These are phyloP conservation scores for Phrynocephalus forsythii DNA, from an alignment of 2,797 vertebrate genomes.

Conservation along the genomic window DNA sequence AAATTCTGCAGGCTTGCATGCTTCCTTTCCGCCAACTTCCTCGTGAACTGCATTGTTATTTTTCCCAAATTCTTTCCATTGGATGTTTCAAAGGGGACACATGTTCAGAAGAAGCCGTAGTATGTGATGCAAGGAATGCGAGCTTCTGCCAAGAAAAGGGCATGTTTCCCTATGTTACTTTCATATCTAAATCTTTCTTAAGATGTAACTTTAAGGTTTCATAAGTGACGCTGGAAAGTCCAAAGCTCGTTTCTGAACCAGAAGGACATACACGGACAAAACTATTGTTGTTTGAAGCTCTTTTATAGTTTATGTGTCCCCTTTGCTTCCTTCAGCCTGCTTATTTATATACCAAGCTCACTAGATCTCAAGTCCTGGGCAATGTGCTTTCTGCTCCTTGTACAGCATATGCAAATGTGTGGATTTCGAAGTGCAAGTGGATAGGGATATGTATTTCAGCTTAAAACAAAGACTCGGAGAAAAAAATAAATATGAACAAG, in stretches of 20 bases:
- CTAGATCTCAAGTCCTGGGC: constrained; percentile 75
- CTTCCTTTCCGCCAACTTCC: neutral
- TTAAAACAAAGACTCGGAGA: constrained; percentile 76
- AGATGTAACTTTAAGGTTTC: neutral
- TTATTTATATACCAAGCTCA: constrained; percentile 52
- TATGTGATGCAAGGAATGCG: neutral
- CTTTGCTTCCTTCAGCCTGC: constrained; percentile 50
- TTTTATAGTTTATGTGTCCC: constrained; percentile 1
- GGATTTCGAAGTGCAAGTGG: constrained; percentile 71
- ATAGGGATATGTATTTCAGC: constrained; percentile 79
- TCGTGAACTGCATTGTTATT: neutral
- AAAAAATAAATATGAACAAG: constrained; percentile 71
- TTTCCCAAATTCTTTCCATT: neutral
- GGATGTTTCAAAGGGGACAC: neutral
- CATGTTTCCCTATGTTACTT: neutral
- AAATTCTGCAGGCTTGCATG: neutral
- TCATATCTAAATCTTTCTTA: neutral
- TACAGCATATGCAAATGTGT: constrained; percentile 77
- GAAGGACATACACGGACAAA: neutral
- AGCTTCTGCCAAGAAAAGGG: neutral
- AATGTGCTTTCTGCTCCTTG: constrained; percentile 72
- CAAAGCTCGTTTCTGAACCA: neutral
- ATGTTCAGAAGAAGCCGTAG: neutral
- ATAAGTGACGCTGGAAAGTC: constrained; percentile 22
- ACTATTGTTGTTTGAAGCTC: neutral